Conservation (phyloP, 2,888 invertebrate genomes). For the Aspidiotus destructor region DNA sequence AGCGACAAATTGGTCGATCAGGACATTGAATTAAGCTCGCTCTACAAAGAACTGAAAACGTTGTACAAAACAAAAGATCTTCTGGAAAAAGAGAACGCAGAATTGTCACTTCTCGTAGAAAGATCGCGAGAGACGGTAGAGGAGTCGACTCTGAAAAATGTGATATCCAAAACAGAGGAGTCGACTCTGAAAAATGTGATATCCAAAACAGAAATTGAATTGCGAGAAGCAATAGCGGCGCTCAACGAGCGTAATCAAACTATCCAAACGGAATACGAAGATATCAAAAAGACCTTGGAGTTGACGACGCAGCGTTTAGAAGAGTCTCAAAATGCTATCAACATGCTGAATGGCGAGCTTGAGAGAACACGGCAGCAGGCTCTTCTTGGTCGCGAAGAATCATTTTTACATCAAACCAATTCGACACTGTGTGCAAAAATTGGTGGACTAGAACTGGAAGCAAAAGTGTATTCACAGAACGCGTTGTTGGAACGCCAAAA, state of each 20-base stretch:
- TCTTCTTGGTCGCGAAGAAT: background rate
- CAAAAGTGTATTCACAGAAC: background rate
- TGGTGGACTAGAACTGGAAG: background rate
- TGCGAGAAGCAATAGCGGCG: background rate
- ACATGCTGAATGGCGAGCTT: background rate
- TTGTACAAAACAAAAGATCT: background rate
- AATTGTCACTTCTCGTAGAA: background rate
- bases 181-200: too few relatives aligned
- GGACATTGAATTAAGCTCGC: background rate
- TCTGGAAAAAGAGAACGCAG: background rate
- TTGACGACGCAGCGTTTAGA: background rate
- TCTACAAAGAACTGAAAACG: slow-evolving; percentile 9
- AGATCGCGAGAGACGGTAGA: background rate
- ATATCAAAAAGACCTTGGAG: background rate
- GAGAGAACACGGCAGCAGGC: background rate
- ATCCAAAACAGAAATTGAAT: too few relatives aligned
- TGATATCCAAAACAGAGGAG: too few relatives aligned
- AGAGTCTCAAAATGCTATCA: background rate
- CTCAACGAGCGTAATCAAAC: background rate
- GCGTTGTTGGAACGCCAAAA: background rate
- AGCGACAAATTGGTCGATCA: slow-evolving; percentile 5
- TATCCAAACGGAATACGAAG: background rate
- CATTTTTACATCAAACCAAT: background rate
- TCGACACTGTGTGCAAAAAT: background rate
- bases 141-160: too few relatives aligned